These are phyloP conservation scores for Carterocephalus palaemon DNA, from an alignment of 2,888 invertebrate species.

Conservation along the genomic window DNA sequence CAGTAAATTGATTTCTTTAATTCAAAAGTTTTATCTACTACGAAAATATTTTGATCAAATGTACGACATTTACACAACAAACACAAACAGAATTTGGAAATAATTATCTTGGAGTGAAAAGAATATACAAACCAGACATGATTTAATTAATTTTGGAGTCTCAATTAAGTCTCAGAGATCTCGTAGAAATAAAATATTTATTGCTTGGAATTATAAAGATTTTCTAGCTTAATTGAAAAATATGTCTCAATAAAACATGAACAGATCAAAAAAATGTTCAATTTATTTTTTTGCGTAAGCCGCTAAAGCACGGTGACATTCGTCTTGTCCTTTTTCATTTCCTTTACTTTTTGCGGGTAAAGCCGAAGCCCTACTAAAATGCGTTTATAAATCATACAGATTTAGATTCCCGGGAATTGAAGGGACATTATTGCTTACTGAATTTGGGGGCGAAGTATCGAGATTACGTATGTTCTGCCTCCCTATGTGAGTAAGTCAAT, in stretches of 20 bases:
- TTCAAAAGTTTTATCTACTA: too few species aligned
- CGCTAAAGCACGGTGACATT: slow-evolving; percentile 27
- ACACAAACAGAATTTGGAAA: neutral
- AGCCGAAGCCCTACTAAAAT: slow-evolving; percentile 23
- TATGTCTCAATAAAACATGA: slow-evolving; percentile 14
- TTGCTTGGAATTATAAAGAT: slow-evolving; percentile 10
- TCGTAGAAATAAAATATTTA: slow-evolving; percentile 8
- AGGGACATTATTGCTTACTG: slow-evolving; percentile 10
- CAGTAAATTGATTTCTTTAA: too few species aligned
- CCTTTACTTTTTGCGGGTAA: slow-evolving; percentile 30
- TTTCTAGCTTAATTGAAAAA: slow-evolving; percentile 16
- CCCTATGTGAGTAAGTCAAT: too few species aligned
- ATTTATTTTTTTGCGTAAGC: slow-evolving; percentile 23
- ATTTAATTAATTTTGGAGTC: slow-evolving; percentile 10
- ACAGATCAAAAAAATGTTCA: slow-evolving; percentile 3
- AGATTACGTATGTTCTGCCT: slow-evolving; percentile 17
- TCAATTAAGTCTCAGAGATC: slow-evolving; percentile 9
- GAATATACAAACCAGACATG: neutral
- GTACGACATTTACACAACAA: neutral
- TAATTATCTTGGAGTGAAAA: neutral
- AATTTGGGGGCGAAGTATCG: neutral
- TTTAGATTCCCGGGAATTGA: slow-evolving; percentile 28
- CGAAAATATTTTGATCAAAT: too few species aligned
- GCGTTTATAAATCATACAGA: slow-evolving; percentile 35
- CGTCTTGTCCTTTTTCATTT: slow-evolving; percentile 33